These are phyloP conservation scores for Rhyacichthys aspro DNA, from an alignment of 2,797 vertebrate genomes.

Conservation along the genomic window DNA sequence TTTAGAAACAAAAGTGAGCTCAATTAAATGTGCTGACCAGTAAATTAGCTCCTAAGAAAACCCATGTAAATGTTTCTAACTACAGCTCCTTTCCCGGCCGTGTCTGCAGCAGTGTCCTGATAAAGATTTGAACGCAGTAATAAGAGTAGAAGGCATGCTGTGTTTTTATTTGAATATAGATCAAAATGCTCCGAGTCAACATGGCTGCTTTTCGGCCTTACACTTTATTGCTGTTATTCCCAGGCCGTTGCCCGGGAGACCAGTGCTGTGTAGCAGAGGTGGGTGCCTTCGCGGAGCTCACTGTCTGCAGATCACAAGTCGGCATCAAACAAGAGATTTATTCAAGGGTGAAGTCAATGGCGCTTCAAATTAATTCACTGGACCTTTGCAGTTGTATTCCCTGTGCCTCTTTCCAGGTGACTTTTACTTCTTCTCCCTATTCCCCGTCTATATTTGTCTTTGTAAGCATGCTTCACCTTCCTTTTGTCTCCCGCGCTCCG, in stretches of 20 bases:
- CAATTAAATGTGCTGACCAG: conserved; percentile 1
- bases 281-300: conserved; percentile 49
- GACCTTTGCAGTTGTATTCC: background rate
- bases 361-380: conserved; percentile 6
- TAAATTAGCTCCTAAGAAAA: background rate
- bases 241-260: conserved; percentile 72
- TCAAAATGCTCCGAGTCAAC: conserved; percentile 17
- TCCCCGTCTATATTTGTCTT: background rate
- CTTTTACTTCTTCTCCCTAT: conserved; percentile 20
- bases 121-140: conserved; percentile 19
- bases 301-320: conserved; percentile 57
- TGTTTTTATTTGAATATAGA: conserved; percentile 26
- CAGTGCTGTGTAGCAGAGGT: conserved; percentile 59
- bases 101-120: conserved; percentile 15
- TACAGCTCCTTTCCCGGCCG: background rate
- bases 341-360: conserved; percentile 5
- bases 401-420: background rate
- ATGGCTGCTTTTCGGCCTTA: conserved; percentile 52
- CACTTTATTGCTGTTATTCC: conserved; percentile 53
- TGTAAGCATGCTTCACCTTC: conserved; percentile 16
- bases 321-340: conserved; percentile 50
- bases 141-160: background rate
- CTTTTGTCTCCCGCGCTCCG: conserved; percentile 22
- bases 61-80: background rate
- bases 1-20: conserved; percentile 10